Evolutionary conservation across 2,113 vertebrate genomes (phyloP).

Genomic region (Mobula birostris): DNA sequence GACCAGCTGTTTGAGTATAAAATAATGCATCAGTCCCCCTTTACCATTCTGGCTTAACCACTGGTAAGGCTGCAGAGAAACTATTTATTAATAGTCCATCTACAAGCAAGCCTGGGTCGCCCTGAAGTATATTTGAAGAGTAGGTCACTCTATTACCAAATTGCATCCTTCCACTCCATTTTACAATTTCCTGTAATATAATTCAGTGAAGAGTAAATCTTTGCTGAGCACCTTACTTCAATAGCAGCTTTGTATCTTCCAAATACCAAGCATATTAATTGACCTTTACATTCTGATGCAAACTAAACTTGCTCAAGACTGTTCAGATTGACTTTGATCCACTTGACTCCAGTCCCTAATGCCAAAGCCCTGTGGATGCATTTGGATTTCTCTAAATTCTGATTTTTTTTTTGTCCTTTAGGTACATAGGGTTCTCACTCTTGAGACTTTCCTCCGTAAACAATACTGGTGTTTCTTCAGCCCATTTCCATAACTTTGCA

Average conservation of each 20-base stretch:
- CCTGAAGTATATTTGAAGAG: background rate
- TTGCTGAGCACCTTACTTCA: background rate
- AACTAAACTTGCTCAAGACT: background rate
- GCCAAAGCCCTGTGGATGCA: background rate
- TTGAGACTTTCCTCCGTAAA: background rate
- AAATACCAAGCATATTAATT: background rate
- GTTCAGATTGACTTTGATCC: background rate
- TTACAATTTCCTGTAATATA: background rate
- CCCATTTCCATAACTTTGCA: background rate
- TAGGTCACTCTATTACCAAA: background rate
- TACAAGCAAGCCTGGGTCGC: background rate
- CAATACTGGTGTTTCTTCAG: background rate
- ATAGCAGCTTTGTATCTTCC: background rate
- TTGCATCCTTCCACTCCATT: background rate
- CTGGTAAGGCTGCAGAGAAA: background rate
- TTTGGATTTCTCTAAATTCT: background rate
- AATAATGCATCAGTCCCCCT: background rate
- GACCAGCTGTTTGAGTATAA: background rate
- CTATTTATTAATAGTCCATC: background rate
- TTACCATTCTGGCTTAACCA: background rate
- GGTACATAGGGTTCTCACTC: background rate
- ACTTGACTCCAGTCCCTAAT: background rate
- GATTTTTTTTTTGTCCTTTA: background rate
- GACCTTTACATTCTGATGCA: background rate
- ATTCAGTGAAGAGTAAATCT: background rate